Conservation (phyloP, 2,888 invertebrate genomes). For the Exephanes ischioxanthus region DNA sequence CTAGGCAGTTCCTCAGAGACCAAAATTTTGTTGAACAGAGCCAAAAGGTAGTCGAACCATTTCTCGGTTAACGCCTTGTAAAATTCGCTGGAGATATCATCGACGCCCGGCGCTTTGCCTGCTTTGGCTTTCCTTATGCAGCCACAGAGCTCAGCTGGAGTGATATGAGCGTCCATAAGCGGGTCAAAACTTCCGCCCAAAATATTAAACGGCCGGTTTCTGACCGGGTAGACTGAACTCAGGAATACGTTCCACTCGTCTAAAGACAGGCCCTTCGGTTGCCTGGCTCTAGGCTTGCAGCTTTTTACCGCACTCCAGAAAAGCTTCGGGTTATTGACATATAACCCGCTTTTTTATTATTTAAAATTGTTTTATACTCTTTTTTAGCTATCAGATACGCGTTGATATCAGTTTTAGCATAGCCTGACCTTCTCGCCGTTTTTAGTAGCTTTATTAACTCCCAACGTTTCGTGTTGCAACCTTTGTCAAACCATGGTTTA, state of each 20-base stretch:
- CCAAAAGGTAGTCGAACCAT: conserved; percentile 24
- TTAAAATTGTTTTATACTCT: not conserved
- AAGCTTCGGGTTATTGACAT: not conserved
- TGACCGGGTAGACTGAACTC: too few relatives aligned
- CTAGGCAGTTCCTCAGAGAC: conserved; percentile 13
- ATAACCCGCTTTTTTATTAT: not conserved
- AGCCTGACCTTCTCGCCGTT: not conserved
- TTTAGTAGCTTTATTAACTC: not conserved
- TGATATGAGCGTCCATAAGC: too few relatives aligned
- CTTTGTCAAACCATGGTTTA: conserved; percentile 37
- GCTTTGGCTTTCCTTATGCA: conserved; percentile 36
- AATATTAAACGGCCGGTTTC: too few relatives aligned
- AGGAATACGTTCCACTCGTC: conserved; percentile 33
- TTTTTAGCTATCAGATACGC: not conserved
- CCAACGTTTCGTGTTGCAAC: not conserved
- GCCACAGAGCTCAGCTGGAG: too few relatives aligned
- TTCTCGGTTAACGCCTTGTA: conserved; percentile 36
- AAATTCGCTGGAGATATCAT: conserved; percentile 54
- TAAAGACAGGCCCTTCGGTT: not conserved
- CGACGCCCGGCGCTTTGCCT: conserved; percentile 62
- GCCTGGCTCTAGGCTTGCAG: not conserved
- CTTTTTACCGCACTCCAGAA: conserved; percentile 35
- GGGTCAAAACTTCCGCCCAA: too few relatives aligned
- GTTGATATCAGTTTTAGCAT: not conserved
- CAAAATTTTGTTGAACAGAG: conserved; percentile 52